Evolutionary conservation across 2,888 invertebrate species (phyloP).

Genomic region (Eurytoma adleriae): DNA sequence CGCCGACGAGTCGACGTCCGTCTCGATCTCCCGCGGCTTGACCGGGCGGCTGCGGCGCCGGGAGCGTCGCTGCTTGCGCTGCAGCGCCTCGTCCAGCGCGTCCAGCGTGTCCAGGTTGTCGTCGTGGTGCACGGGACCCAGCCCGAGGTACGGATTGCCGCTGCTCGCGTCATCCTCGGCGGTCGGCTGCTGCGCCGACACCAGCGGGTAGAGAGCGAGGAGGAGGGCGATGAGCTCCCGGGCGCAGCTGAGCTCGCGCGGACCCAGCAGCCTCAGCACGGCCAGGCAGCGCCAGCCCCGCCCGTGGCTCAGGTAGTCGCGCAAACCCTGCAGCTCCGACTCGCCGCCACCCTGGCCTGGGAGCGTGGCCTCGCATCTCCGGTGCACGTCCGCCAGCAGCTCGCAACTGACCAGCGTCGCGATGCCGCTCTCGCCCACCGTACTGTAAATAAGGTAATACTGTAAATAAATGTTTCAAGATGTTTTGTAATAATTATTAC

Average conservation of each 20-base stretch:
- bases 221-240: slow-evolving; percentile 80
- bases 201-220: slow-evolving; percentile 78
- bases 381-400: slow-evolving; percentile 81
- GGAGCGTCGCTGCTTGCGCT: slow-evolving; percentile 64
- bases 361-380: slow-evolving; percentile 69
- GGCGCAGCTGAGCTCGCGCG: slow-evolving; percentile 80
- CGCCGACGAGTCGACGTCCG: neutral
- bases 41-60: too few species aligned
- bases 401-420: slow-evolving; percentile 82
- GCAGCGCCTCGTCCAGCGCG: slow-evolving; percentile 69
- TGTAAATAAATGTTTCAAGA: too few species aligned
- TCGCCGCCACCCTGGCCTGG: neutral
- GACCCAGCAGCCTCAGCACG: slow-evolving; percentile 79
- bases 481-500: neutral
- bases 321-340: slow-evolving; percentile 74
- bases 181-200: slow-evolving; percentile 11
- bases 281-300: slow-evolving; percentile 81
- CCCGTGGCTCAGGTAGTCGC: slow-evolving; percentile 79
- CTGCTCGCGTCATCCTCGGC: neutral
- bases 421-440: slow-evolving; percentile 79
- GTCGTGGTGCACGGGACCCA: slow-evolving; percentile 62
- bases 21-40: neutral
- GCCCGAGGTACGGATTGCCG: slow-evolving; percentile 30
- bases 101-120: slow-evolving; percentile 69
- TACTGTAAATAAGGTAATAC: slow-evolving; percentile 74